Conservation (phyloP, 2,888 invertebrate species). For the Noctua janthina region DNA sequence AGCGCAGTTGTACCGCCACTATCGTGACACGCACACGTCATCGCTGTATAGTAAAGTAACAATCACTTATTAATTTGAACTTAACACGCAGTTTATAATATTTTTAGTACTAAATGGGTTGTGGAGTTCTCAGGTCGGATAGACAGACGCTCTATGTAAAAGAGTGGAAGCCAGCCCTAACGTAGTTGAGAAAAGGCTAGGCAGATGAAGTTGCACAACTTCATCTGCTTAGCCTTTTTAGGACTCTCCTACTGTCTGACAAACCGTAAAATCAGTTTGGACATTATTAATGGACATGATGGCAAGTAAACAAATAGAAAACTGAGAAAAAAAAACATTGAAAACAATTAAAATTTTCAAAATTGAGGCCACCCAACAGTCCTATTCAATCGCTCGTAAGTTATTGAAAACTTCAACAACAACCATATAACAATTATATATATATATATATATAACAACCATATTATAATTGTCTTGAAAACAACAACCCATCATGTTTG, state of each 20-base stretch:
- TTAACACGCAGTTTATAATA: neutral
- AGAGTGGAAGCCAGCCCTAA: too few species aligned
- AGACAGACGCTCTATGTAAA: too few species aligned
- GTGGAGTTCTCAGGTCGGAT: too few species aligned
- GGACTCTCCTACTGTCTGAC: neutral
- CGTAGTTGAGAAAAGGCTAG: too few species aligned
- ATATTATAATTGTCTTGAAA: conserved; percentile 17
- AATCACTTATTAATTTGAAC: neutral
- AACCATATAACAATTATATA: too few species aligned
- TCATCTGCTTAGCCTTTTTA: neutral
- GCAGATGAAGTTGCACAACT: neutral
- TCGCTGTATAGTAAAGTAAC: too few species aligned
- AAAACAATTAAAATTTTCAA: neutral
- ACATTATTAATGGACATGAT: neutral
- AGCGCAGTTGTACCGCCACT: neutral
- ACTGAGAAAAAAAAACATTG: neutral
- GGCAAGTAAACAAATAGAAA: neutral
- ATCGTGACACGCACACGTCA: too few species aligned
- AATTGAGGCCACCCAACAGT: neutral
- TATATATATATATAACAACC: too few species aligned
- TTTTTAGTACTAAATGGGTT: too few species aligned
- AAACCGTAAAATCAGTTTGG: neutral
- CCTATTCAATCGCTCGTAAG: conserved; percentile 2
- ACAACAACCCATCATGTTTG: conserved; percentile 47
- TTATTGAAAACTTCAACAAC: conserved; percentile 13